phyloP scores from a whole-genome alignment of 2,888 invertebrate genomes.

The Pollenia labialis region DNA sequence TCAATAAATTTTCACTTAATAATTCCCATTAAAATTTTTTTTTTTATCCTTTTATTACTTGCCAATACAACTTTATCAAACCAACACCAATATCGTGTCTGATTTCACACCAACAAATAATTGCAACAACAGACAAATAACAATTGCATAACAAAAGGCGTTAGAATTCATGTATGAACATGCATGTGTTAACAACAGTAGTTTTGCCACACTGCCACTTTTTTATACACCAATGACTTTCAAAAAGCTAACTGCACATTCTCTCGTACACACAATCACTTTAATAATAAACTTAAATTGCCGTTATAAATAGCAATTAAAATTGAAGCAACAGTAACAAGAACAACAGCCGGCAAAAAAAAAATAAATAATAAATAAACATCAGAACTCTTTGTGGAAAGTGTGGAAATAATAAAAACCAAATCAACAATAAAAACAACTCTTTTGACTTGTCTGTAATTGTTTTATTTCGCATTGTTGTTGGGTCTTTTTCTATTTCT shows the following conservation, averaged over 20 bases:
- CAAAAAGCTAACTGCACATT: constrained; percentile 1
- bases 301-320: constrained; percentile 72
- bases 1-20: neutral
- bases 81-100: constrained; percentile 53
- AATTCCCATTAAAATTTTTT: neutral
- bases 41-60: neutral
- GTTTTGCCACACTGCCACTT: constrained; percentile 40
- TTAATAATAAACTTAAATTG: constrained; percentile 60
- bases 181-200: constrained; percentile 63
- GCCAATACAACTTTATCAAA: constrained; percentile 31
- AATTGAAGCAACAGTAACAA: constrained; percentile 66
- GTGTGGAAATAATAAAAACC: constrained; percentile 35
- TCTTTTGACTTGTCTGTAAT: constrained; percentile 67
- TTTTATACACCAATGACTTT: constrained; percentile 21
- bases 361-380: neutral
- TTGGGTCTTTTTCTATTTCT: neutral
- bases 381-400: constrained; percentile 22
- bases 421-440: constrained; percentile 47
- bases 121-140: constrained; percentile 14
- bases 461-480: constrained; percentile 43
- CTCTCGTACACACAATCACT: constrained; percentile 1
- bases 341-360: constrained; percentile 4
- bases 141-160: constrained; percentile 65
- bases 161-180: constrained; percentile 54
- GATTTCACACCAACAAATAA: constrained; percentile 48